A percentile compares a stretch with the other conserved stretches of the same genome.
phyloP scores from a whole-genome alignment of 2,113 vertebrate species.

The Lycocorax pyrrhopterus region DNA sequence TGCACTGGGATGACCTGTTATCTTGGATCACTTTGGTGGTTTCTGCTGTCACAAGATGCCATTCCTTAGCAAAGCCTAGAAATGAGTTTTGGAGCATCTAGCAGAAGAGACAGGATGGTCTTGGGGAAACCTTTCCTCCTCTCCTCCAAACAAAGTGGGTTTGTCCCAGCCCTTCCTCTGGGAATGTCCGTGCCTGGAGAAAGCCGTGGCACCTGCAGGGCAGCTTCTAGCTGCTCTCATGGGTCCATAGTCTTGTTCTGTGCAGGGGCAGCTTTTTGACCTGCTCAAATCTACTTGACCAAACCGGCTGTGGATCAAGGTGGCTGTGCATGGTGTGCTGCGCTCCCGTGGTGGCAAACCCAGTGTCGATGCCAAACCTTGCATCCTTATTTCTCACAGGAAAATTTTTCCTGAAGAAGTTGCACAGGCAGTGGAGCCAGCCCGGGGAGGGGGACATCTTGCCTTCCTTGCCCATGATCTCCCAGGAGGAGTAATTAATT shows the following conservation, averaged over 20 bases:
- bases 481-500: neutral
- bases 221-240: neutral
- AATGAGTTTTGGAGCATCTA: neutral
- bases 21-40: neutral
- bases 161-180: neutral
- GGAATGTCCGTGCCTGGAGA: rapidly evolving
- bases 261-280: neutral
- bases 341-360: rapidly evolving
- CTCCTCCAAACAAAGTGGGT: neutral
- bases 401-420: neutral
- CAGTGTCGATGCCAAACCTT: rapidly evolving
- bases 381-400: neutral
- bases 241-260: neutral
- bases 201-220: rapidly evolving
- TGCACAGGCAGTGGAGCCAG: neutral
- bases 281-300: neutral
- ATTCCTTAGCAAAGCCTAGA: neutral
- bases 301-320: neutral
- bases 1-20: neutral
- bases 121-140: neutral
- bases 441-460: neutral
- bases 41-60: neutral
- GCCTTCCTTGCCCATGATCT: neutral
- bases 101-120: neutral
- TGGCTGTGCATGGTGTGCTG: rapidly evolving